phyloP scores from a whole-genome alignment of 1,140 invertebrate species.

The Aradophagus sp. region DNA sequence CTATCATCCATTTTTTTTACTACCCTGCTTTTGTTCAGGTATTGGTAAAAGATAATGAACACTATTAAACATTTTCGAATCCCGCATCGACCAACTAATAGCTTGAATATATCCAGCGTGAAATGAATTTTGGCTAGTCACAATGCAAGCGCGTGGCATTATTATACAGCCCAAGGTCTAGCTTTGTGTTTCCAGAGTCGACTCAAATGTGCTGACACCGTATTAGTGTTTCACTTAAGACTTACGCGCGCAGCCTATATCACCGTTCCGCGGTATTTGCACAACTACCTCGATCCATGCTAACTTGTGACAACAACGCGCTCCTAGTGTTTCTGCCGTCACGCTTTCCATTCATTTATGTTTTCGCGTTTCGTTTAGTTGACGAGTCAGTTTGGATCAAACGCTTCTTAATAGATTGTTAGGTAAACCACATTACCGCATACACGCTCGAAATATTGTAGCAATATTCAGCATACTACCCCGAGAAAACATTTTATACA shows the following conservation, averaged over 20 bases:
- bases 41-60: background rate
- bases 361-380: too few species aligned
- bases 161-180: background rate
- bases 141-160: background rate
- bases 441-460: too few species aligned
- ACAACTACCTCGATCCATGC: slow-evolving; percentile 3
- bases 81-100: background rate
- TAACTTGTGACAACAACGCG: slow-evolving; percentile 2
- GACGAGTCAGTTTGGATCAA: too few species aligned
- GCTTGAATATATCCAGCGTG: background rate
- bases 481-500: too few species aligned
- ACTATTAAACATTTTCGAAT: background rate
- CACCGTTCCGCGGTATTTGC: background rate
- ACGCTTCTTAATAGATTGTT: too few species aligned
- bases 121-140: slow-evolving; percentile 4
- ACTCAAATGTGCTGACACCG: slow-evolving; percentile 2
- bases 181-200: slow-evolving; percentile 1
- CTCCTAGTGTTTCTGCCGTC: background rate
- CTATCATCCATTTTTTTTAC: too few species aligned
- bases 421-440: too few species aligned
- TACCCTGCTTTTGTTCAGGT: too few species aligned
- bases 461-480: too few species aligned
- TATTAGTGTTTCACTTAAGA: slow-evolving; percentile 9
- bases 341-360: too few species aligned
- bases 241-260: background rate